phyloP scores from a whole-genome alignment of 2,888 invertebrate genomes.

The Apoda limacodes region DNA sequence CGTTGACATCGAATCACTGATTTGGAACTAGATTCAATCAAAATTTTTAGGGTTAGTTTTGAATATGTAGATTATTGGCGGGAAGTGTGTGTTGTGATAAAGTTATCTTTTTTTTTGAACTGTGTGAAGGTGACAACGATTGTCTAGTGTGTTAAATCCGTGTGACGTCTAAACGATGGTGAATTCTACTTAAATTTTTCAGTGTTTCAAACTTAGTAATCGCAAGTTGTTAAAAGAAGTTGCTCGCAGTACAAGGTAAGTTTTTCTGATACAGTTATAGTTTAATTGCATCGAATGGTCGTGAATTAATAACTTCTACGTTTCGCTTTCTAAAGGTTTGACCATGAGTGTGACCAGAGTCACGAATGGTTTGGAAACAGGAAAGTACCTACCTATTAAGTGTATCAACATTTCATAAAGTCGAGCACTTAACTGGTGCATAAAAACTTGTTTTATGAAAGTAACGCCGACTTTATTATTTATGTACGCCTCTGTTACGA shows the following conservation, averaged over 20 bases:
- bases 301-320: too few species aligned
- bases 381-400: constrained; percentile 23
- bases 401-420: constrained; percentile 21
- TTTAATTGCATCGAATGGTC: too few species aligned
- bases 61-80: constrained; percentile 48
- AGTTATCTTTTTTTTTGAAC: constrained; percentile 32
- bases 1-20: constrained; percentile 52
- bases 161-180: constrained; percentile 65
- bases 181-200: constrained; percentile 52
- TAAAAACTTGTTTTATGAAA: constrained; percentile 47
- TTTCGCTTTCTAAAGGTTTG: constrained; percentile 62
- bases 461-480: constrained; percentile 30
- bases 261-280: too few species aligned
- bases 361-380: constrained; percentile 34
- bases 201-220: too few species aligned
- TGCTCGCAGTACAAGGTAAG: too few species aligned
- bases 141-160: too few species aligned
- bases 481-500: constrained; percentile 31
- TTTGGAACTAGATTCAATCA: too few species aligned
- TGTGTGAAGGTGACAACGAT: constrained; percentile 57
- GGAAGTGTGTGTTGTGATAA: constrained; percentile 49
- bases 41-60: constrained; percentile 27
- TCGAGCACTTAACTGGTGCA: constrained; percentile 25
- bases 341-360: constrained; percentile 59
- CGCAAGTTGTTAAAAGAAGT: too few species aligned